Evolutionary conservation across 1,140 invertebrate species (phyloP).

Genomic region (Stegodyphus mimosarum): DNA sequence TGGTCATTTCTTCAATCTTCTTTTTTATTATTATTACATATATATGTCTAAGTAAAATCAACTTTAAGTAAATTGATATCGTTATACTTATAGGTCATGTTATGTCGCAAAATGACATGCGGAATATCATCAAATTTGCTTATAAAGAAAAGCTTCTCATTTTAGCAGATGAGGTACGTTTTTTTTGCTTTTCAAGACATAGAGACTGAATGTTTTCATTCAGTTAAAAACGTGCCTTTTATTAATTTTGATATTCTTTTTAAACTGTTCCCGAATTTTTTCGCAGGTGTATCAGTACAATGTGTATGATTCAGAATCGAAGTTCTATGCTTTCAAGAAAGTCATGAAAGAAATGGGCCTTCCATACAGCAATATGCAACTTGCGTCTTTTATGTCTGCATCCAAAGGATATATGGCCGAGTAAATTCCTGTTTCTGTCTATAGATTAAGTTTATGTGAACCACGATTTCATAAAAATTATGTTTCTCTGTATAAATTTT

Average conservation of each 20-base stretch:
- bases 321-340: slow-evolving; percentile 96
- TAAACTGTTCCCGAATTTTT: not conserved
- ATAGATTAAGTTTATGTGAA: no score
- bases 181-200: not conserved
- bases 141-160: slow-evolving; percentile 86
- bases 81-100: no score
- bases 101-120: slow-evolving; percentile 88
- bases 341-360: slow-evolving; percentile 88
- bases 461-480: not conserved
- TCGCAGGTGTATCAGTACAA: slow-evolving; percentile 88
- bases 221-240: not conserved
- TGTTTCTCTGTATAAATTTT: not conserved
- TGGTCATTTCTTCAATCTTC: no score
- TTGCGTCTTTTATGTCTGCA: slow-evolving; percentile 95
- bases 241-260: not conserved
- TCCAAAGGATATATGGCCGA: slow-evolving; percentile 88
- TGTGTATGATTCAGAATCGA: slow-evolving; percentile 86
- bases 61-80: no score
- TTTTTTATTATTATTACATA: no score
- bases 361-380: slow-evolving; percentile 84
- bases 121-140: slow-evolving; percentile 93
- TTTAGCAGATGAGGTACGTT: slow-evolving; percentile 90
- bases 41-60: no score
- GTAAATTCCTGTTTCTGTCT: slow-evolving; percentile 65
- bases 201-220: not conserved